Conservation (phyloP, 2,113 vertebrate genomes). For the Trochalopteron elliotii region DNA sequence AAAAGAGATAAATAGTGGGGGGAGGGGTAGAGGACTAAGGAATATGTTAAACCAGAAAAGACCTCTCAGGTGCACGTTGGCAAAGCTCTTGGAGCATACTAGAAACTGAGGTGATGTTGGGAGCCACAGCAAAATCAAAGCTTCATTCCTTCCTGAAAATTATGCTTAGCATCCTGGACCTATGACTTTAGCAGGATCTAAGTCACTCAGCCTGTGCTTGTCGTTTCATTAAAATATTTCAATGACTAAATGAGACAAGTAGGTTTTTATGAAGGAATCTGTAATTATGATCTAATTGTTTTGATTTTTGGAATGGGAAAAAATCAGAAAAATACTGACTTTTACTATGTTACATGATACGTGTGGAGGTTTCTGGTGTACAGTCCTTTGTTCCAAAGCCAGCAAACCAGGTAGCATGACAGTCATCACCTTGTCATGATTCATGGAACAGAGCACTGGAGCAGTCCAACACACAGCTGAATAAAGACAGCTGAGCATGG, state of each 20-base stretch:
- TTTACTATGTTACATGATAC: not conserved
- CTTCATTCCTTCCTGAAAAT: not conserved
- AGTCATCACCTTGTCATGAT: conserved; percentile 5
- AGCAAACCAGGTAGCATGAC: not conserved
- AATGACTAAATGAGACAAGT: not conserved
- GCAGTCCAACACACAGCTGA: not conserved
- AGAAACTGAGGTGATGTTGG: not conserved
- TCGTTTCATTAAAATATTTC: conserved; percentile 22
- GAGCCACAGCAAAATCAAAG: not conserved
- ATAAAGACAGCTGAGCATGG: not conserved
- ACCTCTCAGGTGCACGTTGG: not conserved
- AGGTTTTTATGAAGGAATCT: not conserved
- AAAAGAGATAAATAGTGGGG: conserved; percentile 54
- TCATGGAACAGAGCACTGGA: not conserved
- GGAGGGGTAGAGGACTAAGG: not conserved
- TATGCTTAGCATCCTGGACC: not conserved
- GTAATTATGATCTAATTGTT: not conserved
- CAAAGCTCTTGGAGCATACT: not conserved
- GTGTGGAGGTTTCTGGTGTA: not conserved
- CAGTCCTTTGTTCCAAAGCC: not conserved
- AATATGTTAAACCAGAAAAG: conserved; percentile 6
- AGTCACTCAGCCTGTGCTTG: not conserved
- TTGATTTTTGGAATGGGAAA: not conserved
- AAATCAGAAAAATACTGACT: not conserved
- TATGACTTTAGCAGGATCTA: not conserved